Conservation (phyloP, 2,888 invertebrate species). For the Cephus nigrinus region DNA sequence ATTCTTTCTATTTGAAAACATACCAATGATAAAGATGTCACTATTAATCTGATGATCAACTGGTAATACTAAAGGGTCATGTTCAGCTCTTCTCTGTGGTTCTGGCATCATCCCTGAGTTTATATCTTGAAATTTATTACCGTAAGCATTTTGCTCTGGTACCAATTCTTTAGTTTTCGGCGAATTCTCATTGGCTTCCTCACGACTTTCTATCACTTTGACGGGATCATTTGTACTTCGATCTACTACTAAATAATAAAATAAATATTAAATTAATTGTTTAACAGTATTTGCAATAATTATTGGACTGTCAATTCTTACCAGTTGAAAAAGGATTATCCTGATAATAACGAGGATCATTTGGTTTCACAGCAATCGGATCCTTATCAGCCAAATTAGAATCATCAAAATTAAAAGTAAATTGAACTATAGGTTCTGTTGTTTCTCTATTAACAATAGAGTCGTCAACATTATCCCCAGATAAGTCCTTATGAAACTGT, state of each 20-base stretch:
- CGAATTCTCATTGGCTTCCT: neutral
- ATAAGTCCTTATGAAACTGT: constrained; percentile 14
- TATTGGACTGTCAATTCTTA: neutral
- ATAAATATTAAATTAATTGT: neutral
- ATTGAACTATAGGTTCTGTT: constrained; percentile 39
- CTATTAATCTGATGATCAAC: constrained; percentile 47
- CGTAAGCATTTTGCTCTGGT: neutral
- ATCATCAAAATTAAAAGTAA: constrained; percentile 54
- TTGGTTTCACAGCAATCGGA: constrained; percentile 62
- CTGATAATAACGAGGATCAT: constrained; percentile 63
- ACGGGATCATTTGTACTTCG: neutral
- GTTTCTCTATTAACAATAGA: constrained; percentile 12
- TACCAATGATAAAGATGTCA: constrained; percentile 65
- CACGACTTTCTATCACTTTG: neutral
- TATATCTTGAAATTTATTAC: constrained; percentile 14
- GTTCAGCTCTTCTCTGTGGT: constrained; percentile 42
- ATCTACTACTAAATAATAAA: neutral
- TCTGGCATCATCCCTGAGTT: constrained; percentile 33
- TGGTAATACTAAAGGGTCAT: constrained; percentile 48
- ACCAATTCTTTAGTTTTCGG: neutral
- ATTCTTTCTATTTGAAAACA: constrained; percentile 19
- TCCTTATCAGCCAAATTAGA: constrained; percentile 35
- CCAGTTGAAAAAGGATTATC: constrained; percentile 21
- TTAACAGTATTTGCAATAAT: neutral
- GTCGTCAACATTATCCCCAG: constrained; percentile 18